Base-by-base conservation (phyloP, 1,140 invertebrate genomes). In the Trichoplusia ni region DNA sequence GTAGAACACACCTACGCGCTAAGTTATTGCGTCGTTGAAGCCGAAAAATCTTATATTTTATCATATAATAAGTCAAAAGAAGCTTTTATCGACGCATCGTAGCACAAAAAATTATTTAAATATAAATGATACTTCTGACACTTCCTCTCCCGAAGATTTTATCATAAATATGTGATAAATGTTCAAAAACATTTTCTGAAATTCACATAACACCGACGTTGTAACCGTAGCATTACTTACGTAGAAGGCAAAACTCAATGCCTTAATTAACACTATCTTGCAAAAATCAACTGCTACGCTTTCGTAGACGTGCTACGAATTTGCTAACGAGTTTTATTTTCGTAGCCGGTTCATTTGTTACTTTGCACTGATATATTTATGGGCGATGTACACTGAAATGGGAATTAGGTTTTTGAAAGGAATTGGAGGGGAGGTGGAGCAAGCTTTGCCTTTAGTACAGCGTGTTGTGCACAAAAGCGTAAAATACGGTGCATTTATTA, bases 251-350 rank as follows among this genome's bases (percentile, higher is more conserved):
- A 51, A 35, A 51, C 29, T 19, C 16, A 19, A 51, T 29, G 29
- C 47, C 47, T 38, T 54, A 38, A 38, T 38, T 54, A 38, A 38
- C 33, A 54, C 33, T 38, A 54, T 37, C 49, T 37, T 38, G 21
- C 51, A 25, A 58, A 27, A 31, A 58, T 44, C 54, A 58, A 42
- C 37, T 42, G 54, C 54, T 44, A 58, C 54, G 54, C 13, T 44
- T 29, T 29, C 38, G 54, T 42, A 58, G 54, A 44, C 38, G 37
- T 44, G 38, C 54, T 58, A 58, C 54, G 51, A 54, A 40, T 54
- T 51, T 51, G 35, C 13, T 29, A 21, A 51, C 16, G 6, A n/a
- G 29, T 18, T 51, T 35, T 35, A 19, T 35, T 51, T 31, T 51
- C 47, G 47, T 51, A 51, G 47, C 31, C 11, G 1, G 4, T 2